Evolutionary conservation across 2,113 vertebrate genomes (phyloP).

Genomic region (Ptyas mucosa): DNA sequence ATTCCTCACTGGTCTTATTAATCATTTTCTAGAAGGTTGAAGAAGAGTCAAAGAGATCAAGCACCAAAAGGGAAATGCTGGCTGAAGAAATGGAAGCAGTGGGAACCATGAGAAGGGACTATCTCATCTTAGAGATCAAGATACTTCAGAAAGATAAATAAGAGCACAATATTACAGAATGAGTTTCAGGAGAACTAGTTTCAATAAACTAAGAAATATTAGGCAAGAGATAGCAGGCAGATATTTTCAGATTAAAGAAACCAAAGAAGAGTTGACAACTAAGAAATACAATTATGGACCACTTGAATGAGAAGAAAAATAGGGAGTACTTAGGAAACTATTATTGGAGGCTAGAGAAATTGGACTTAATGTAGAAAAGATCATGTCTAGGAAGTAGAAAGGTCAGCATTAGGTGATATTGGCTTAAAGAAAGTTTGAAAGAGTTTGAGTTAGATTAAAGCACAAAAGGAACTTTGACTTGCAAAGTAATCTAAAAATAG

Average conservation of each 20-base stretch:
- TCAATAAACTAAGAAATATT: neutral
- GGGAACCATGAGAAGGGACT: neutral
- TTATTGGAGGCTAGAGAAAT: neutral
- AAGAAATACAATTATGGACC: neutral
- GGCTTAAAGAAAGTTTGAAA: neutral
- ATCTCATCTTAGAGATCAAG: neutral
- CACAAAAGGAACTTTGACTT: neutral
- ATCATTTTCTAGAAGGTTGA: neutral
- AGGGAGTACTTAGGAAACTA: neutral
- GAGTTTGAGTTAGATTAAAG: neutral
- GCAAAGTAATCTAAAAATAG: neutral
- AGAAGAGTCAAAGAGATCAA: neutral
- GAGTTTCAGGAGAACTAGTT: neutral
- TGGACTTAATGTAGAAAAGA: neutral
- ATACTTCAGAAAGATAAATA: neutral
- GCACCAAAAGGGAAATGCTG: neutral
- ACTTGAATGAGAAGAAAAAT: neutral
- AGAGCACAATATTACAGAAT: neutral
- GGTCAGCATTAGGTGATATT: neutral
- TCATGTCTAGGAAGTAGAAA: neutral
- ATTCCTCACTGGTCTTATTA: neutral
- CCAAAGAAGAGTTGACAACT: neutral
- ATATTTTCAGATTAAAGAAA: neutral
- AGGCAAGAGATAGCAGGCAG: neutral
- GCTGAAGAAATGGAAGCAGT: neutral